Percentiles rank a stretch among this genome's conserved stretches.
phyloP scores from a whole-genome alignment of 2,888 invertebrate genomes.

The Strigamia maritima region DNA sequence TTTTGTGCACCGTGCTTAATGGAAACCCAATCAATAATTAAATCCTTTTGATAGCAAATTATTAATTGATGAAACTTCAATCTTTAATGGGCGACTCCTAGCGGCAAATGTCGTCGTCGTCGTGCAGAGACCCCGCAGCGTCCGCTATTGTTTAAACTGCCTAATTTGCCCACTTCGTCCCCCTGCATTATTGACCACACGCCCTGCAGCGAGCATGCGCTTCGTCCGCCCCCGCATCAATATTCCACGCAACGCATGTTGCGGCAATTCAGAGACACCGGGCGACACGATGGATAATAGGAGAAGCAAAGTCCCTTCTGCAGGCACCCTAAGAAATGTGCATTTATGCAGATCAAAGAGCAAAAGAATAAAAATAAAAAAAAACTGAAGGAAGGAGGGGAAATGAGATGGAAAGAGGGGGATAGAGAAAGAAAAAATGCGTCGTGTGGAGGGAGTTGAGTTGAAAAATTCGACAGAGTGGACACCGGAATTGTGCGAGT shows the following conservation, averaged over 20 bases:
- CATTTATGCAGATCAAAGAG: slow-evolving; percentile 35
- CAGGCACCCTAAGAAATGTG: not conserved
- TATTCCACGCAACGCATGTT: not conserved
- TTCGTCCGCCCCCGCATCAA: not conserved
- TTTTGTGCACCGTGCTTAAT: slow-evolving; percentile 29
- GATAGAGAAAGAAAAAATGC: slow-evolving; percentile 41
- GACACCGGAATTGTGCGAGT: not conserved
- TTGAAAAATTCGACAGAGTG: not conserved
- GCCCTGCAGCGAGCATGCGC: not conserved
- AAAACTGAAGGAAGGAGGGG: slow-evolving; percentile 42
- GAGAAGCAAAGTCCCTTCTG: not conserved
- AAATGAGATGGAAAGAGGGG: slow-evolving; percentile 40
- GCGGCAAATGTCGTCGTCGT: slow-evolving; percentile 19
- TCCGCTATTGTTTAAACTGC: slow-evolving; percentile 29
- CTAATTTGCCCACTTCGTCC: slow-evolving; percentile 29
- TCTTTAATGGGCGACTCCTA: slow-evolving; percentile 7
- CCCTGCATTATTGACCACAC: slow-evolving; percentile 18
- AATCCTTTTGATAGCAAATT: slow-evolving; percentile 34
- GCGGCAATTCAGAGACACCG: not conserved
- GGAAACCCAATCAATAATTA: slow-evolving; percentile 35
- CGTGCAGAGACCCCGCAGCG: not conserved
- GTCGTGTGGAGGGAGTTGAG: not conserved
- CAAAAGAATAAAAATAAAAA: slow-evolving; percentile 40
- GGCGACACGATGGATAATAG: not conserved
- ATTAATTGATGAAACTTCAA: slow-evolving; percentile 35